Conservation (phyloP, 2,797 vertebrate species). For the Squalus acanthias region DNA sequence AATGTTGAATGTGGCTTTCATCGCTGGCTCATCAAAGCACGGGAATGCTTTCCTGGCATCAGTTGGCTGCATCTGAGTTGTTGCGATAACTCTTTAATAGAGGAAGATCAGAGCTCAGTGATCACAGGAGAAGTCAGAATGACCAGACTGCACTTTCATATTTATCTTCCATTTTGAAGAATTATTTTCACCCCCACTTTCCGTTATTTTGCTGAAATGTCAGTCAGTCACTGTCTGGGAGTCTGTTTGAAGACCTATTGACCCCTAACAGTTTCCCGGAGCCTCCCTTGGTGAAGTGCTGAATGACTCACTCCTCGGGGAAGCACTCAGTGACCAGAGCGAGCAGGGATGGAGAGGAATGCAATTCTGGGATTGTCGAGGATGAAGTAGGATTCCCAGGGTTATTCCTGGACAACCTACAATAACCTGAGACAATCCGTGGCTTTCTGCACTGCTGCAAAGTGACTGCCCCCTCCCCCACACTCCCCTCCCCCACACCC, state of each 20-base stretch:
- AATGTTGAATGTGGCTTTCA: conserved; percentile 82
- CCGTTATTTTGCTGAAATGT: neutral
- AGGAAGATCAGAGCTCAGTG: neutral
- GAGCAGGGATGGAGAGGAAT: neutral
- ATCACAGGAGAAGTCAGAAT: neutral
- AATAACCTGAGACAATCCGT: neutral
- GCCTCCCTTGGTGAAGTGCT: neutral
- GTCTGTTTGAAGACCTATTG: neutral
- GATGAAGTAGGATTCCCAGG: neutral
- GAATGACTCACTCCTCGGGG: neutral
- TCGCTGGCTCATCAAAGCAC: conserved; percentile 87
- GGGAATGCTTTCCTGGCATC: conserved; percentile 85
- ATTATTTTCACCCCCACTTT: neutral
- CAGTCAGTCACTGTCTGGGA: neutral
- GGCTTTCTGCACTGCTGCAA: too few relatives aligned
- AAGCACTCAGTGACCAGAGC: neutral
- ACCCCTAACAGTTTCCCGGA: neutral
- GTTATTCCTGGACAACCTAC: neutral
- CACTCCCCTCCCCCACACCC: too few relatives aligned
- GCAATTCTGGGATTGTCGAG: neutral
- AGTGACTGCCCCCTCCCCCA: too few relatives aligned
- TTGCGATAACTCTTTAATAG: conserved; percentile 75
- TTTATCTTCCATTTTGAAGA: neutral
- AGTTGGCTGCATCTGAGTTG: conserved; percentile 85
- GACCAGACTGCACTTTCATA: neutral